Evolutionary conservation across 2,888 invertebrate genomes (phyloP), one percentile per base, ranked within the genome.

Genomic region (Cistogaster globosa): DNA sequence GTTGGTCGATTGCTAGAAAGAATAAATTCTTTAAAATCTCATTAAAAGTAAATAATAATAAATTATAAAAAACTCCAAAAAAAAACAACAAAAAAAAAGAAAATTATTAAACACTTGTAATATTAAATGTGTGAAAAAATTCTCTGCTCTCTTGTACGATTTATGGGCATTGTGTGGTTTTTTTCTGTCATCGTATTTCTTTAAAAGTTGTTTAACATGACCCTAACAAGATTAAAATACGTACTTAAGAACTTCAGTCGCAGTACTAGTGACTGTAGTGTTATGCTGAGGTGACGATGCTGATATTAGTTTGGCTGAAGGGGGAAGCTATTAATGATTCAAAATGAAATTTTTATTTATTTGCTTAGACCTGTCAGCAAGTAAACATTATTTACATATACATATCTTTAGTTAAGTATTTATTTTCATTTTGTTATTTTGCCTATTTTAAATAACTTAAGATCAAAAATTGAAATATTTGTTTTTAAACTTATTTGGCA

Each of bases 111-210:
- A 32, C 6, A 8, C 7, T 32, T 32, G 32, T 32, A 7, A 5
- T 32, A 32, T 32, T 82, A 82, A 85, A 85, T 85, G 85, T 85
- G 85, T 85, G 78, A 85, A 81, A 85, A 68, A 77, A 85, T 63
- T 75, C 53, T 20, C 58, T 71, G 72, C 67, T 18, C 36, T 55
- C 22, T 62, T 32, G 18, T 38, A 78, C 69, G 74, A 82, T 85
- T 85, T 82, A 85, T 82, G 69, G 16, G 45, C 14, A 53, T 69
- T 38, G 9, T 57, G 63, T 20, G 7, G 11, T 76, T 51, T 26
- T 51, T 58, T 65, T 71, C 65, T 72, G 65, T 63, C 71, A 53
- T 72, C 65, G 51, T 74, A 58, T 74, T 74, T 78, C 32, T 53
- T 62, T 72, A 53, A 72, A 80, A 72, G 51, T 72, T 72, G 53